Conservation (phyloP, 2,888 invertebrate genomes). For the Andrena chrysosceles region DNA sequence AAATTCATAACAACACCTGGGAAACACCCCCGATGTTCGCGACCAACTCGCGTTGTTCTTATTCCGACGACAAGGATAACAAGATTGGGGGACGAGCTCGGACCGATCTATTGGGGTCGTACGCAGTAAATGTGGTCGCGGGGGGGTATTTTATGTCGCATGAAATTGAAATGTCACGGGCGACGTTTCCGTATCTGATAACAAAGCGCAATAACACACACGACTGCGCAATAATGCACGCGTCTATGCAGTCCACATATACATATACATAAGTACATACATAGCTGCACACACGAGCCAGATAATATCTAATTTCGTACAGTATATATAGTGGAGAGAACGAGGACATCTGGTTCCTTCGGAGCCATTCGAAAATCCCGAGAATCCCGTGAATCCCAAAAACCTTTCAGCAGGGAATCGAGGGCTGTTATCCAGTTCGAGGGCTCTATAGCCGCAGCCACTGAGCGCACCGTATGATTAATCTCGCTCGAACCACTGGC, state of each 20-base stretch:
- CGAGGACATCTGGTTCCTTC: neutral
- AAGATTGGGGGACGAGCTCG: neutral
- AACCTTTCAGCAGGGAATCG: no score
- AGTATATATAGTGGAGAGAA: neutral
- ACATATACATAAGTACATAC: no score
- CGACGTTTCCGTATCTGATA: constrained; percentile 63
- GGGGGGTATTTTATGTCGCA: constrained; percentile 58
- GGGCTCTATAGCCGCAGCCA: neutral
- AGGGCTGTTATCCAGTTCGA: neutral
- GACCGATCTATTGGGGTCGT: neutral
- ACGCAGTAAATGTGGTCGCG: constrained; percentile 39
- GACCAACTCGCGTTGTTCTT: neutral
- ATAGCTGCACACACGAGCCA: constrained; percentile 16
- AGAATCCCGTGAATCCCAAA: neutral
- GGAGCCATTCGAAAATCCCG: neutral
- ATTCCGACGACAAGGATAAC: constrained; percentile 1
- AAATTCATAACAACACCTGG: neutral
- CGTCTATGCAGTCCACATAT: constrained; percentile 16
- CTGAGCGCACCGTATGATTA: neutral
- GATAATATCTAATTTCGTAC: constrained; percentile 45
- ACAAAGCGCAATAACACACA: constrained; percentile 59
- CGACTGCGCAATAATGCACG: constrained; percentile 53
- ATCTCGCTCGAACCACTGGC: neutral
- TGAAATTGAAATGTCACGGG: constrained; percentile 64
- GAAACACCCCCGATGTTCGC: no score